These are phyloP conservation scores for Hipparchia sbordonii DNA, from an alignment of 2,888 invertebrate species.

Conservation along the genomic window DNA sequence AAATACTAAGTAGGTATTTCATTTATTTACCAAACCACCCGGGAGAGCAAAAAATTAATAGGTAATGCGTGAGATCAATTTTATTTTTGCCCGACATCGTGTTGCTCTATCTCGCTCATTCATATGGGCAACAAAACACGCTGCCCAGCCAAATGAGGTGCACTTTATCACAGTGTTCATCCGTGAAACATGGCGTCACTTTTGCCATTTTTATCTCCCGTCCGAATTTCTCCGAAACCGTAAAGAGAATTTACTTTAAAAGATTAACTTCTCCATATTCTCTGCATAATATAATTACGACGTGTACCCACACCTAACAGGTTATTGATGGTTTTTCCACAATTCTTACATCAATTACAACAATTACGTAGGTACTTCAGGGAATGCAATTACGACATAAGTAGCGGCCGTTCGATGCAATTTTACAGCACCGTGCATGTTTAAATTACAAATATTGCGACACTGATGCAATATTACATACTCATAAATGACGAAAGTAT, in stretches of 20 bases:
- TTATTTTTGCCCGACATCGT: too few relatives aligned
- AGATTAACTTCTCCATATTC: background rate
- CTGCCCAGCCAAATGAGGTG: too few relatives aligned
- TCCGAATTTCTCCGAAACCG: too few relatives aligned
- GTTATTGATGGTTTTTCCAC: background rate
- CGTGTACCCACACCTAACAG: background rate
- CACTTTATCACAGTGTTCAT: too few relatives aligned
- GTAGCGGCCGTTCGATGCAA: background rate
- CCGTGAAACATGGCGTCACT: too few relatives aligned
- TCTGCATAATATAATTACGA: background rate
- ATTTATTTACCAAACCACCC: background rate
- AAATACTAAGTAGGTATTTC: too few relatives aligned
- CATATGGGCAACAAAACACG: too few relatives aligned
- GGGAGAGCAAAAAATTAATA: too few relatives aligned
- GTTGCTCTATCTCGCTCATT: too few relatives aligned
- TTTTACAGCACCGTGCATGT: constrained; percentile 15
- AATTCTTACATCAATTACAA: constrained; percentile 1
- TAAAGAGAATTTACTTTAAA: too few relatives aligned
- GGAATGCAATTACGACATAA: constrained; percentile 12
- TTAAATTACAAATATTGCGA: constrained; percentile 9
- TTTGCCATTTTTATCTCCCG: too few relatives aligned
- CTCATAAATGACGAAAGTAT: background rate
- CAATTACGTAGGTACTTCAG: background rate
- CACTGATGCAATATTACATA: constrained; percentile 5
- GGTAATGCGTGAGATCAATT: too few relatives aligned